phyloP scores from a whole-genome alignment of 2,888 invertebrate species.

The Sussaba pulchella region DNA sequence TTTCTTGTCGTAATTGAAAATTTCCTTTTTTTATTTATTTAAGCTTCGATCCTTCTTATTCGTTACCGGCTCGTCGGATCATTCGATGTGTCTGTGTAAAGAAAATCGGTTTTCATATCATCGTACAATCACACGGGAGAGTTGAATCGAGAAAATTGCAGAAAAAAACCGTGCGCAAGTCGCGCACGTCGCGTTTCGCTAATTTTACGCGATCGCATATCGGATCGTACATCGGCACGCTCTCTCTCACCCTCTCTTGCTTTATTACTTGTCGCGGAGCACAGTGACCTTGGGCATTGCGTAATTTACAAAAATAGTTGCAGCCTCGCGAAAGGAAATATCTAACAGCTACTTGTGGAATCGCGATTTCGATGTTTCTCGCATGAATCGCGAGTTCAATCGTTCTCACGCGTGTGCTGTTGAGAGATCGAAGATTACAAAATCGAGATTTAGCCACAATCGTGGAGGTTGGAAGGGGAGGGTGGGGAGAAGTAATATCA shows the following conservation, averaged over 20 bases:
- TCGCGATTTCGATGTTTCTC: constrained; percentile 20
- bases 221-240: constrained; percentile 28
- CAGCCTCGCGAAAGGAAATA: constrained; percentile 70
- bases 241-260: constrained; percentile 57
- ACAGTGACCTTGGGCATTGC: constrained; percentile 77
- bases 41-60: neutral
- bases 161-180: neutral
- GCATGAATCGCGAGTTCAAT: constrained; percentile 18
- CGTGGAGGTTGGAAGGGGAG: neutral
- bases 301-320: constrained; percentile 79
- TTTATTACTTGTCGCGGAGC: constrained; percentile 8
- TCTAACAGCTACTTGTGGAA: constrained; percentile 26
- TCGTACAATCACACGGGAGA: constrained; percentile 23
- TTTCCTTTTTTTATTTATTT: neutral
- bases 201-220: constrained; percentile 39
- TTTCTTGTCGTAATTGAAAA: constrained; percentile 26
- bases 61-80: neutral
- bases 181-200: constrained; percentile 18
- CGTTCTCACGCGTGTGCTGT: neutral
- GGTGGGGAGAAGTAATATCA: neutral
- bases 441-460: constrained; percentile 13
- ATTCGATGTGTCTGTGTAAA: neutral
- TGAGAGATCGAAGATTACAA: constrained; percentile 29
- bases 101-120: constrained; percentile 11
- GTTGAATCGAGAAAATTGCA: constrained; percentile 30